phyloP scores from a whole-genome alignment of 2,888 invertebrate species.

The Leptinotarsa rubiginosa region DNA sequence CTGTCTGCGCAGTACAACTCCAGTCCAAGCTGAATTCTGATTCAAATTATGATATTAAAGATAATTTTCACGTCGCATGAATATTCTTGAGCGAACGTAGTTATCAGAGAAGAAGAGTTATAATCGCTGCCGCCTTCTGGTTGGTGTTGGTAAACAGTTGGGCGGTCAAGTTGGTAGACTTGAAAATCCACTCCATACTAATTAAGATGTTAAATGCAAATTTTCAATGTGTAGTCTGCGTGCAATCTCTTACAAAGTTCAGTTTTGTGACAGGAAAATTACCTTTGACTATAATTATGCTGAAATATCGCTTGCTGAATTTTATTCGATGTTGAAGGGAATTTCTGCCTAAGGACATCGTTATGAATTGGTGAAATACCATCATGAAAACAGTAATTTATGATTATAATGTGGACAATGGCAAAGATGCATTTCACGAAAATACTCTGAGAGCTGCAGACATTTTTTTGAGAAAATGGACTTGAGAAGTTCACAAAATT shows the following conservation, averaged over 20 bases:
- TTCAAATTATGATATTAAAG: slow-evolving; percentile 44
- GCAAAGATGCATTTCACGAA: too few relatives aligned
- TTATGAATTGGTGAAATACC: not conserved
- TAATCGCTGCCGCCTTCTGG: slow-evolving; percentile 47
- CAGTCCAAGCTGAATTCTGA: slow-evolving; percentile 29
- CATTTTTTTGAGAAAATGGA: too few relatives aligned
- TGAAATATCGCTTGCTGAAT: slow-evolving; percentile 11
- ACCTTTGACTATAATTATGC: slow-evolving; percentile 25
- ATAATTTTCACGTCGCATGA: slow-evolving; percentile 47
- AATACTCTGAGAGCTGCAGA: too few relatives aligned
- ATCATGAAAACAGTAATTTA: too few relatives aligned
- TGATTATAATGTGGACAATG: too few relatives aligned
- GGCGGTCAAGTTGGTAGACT: slow-evolving; percentile 58
- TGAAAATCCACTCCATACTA: slow-evolving; percentile 57
- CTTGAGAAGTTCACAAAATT: too few relatives aligned
- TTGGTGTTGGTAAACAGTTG: slow-evolving; percentile 61
- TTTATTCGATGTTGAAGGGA: not conserved
- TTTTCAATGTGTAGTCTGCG: slow-evolving; percentile 42
- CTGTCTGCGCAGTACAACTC: slow-evolving; percentile 14
- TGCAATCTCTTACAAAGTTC: slow-evolving; percentile 28
- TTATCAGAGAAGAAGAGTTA: slow-evolving; percentile 39
- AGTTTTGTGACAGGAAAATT: slow-evolving; percentile 17
- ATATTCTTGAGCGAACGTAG: slow-evolving; percentile 37
- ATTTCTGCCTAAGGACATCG: not conserved
- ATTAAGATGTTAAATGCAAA: slow-evolving; percentile 64